Conservation (phyloP, 2,888 invertebrate species). For the Acronicta alni region DNA sequence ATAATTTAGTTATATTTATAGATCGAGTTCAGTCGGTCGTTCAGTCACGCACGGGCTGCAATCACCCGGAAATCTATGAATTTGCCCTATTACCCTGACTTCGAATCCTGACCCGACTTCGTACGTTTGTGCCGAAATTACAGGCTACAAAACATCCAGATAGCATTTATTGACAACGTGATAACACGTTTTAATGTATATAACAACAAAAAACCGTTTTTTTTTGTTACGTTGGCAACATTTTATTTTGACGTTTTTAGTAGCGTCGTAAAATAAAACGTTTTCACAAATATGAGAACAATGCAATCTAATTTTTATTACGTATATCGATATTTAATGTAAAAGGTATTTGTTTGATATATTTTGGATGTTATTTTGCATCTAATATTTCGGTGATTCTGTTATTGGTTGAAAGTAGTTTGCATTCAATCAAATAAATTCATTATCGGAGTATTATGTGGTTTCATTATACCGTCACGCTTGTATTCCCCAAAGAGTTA, state of each 20-base stretch:
- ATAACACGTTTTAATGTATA: conserved; percentile 40
- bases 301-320: conserved; percentile 20
- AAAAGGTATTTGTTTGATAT: conserved; percentile 1
- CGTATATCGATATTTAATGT: background rate
- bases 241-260: conserved; percentile 36
- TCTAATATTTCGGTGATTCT: conserved; percentile 1
- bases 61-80: conserved; percentile 75
- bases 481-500: too few species aligned
- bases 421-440: too few species aligned
- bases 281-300: conserved; percentile 33
- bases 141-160: conserved; percentile 47
- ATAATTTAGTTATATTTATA: conserved; percentile 52
- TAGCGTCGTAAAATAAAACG: conserved; percentile 28
- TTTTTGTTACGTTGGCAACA: conserved; percentile 5
- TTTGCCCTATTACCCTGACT: conserved; percentile 66
- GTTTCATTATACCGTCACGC: too few species aligned
- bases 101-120: conserved; percentile 34
- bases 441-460: too few species aligned
- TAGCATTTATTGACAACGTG: conserved; percentile 55
- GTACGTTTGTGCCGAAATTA: conserved; percentile 51
- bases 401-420: background rate
- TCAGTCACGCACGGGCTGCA: conserved; percentile 69
- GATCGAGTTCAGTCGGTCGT: conserved; percentile 54
- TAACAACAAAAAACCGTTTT: conserved; percentile 12
- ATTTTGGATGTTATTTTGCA: background rate